Conservation (phyloP, 2,888 invertebrate species). For the Hydrotaea cyrtoneurina region DNA sequence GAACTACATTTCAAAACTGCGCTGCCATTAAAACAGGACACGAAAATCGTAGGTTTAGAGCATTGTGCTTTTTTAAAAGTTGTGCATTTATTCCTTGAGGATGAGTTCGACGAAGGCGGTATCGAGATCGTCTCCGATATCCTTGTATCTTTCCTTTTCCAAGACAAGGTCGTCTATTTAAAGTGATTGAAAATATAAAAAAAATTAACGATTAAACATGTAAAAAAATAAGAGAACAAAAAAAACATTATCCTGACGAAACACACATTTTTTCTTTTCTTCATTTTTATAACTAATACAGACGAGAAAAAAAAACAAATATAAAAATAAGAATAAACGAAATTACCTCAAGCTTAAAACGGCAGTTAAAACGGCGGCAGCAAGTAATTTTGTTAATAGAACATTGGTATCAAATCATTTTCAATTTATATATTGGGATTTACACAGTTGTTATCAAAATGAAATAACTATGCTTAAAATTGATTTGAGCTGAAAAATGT, state of each 20-base stretch:
- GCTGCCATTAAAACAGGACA: slow-evolving; percentile 54
- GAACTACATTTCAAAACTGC: slow-evolving; percentile 66
- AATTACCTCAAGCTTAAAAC: slow-evolving; percentile 66
- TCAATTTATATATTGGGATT: slow-evolving; percentile 2
- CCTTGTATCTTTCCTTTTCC: slow-evolving; percentile 99
- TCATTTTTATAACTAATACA: not conserved
- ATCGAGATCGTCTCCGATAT: slow-evolving; percentile 99
- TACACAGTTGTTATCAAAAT: slow-evolving; percentile 40
- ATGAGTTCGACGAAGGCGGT: slow-evolving; percentile 98
- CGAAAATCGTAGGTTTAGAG: slow-evolving; percentile 50
- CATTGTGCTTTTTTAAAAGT: slow-evolving; percentile 16
- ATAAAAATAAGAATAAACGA: slow-evolving; percentile 47
- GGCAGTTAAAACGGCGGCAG: slow-evolving; percentile 46
- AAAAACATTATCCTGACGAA: slow-evolving; percentile 26
- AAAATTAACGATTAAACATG: slow-evolving; percentile 66
- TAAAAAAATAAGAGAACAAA: slow-evolving; percentile 56
- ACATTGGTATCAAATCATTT: not conserved
- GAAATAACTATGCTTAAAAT: slow-evolving; percentile 25
- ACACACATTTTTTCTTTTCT: not conserved
- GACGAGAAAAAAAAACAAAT: slow-evolving; percentile 49
- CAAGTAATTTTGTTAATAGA: slow-evolving; percentile 29
- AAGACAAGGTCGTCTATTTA: slow-evolving; percentile 94
- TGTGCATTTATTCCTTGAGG: slow-evolving; percentile 84
- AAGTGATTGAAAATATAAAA: slow-evolving; percentile 67
- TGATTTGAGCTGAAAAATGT: slow-evolving; percentile 33